Evolutionary conservation across 2,113 vertebrate species (phyloP).

Genomic region (Cinclus mexicanus): DNA sequence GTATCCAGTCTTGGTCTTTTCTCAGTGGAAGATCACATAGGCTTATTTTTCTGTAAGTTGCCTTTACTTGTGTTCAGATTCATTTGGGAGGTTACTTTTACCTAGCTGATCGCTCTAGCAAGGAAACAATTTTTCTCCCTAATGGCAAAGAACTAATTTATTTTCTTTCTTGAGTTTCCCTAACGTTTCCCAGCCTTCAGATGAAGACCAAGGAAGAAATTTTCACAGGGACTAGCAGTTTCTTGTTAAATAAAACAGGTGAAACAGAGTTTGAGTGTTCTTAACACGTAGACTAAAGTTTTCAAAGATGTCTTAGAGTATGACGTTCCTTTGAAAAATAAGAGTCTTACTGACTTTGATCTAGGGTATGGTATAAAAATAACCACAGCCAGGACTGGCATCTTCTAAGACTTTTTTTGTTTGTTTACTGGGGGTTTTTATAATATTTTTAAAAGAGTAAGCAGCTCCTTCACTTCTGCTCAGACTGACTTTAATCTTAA

Average conservation of each 20-base stretch:
- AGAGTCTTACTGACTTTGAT: slow-evolving; percentile 32
- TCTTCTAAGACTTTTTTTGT: neutral
- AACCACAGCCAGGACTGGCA: neutral
- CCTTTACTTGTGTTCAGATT: neutral
- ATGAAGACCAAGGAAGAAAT: neutral
- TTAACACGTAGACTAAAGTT: slow-evolving; percentile 9
- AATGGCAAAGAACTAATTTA: neutral
- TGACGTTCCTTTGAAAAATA: slow-evolving; percentile 50
- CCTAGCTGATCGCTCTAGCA: neutral
- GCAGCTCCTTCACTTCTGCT: neutral
- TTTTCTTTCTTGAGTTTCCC: neutral
- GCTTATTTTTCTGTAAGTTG: neutral
- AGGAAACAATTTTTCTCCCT: neutral
- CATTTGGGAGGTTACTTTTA: neutral
- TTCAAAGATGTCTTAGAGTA: neutral
- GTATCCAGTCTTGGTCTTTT: neutral
- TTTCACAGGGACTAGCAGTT: neutral
- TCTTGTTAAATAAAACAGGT: slow-evolving; percentile 50
- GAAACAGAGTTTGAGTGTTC: slow-evolving; percentile 35
- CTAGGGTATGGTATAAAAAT: slow-evolving; percentile 16
- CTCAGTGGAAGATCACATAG: neutral
- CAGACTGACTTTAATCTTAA: slow-evolving; percentile 35
- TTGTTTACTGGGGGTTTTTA: neutral
- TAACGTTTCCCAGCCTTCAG: neutral
- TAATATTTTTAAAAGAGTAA: neutral